Percentiles rank a stretch among this genome's conserved stretches.
phyloP scores from a whole-genome alignment of 2,113 vertebrate genomes.

The Muscicapa adusta region DNA sequence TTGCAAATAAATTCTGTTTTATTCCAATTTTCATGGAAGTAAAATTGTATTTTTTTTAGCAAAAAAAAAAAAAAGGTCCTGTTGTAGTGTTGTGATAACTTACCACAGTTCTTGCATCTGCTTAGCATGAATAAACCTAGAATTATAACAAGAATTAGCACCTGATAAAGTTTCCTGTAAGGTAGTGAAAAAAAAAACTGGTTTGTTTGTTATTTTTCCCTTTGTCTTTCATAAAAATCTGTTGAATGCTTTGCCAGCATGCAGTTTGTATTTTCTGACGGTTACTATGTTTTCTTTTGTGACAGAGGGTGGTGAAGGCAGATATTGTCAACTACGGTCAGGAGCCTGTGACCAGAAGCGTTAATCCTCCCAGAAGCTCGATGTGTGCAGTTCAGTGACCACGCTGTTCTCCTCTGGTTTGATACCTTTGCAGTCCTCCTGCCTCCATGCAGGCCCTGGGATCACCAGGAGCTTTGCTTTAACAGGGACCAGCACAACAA shows the following conservation, averaged over 20 bases:
- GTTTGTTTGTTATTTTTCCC: not conserved
- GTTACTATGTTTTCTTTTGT: conserved; percentile 66
- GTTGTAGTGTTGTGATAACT: not conserved
- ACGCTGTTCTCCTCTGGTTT: not conserved
- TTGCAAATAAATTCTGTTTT: not conserved
- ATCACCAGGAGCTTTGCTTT: conserved; percentile 46
- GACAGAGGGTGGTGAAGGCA: conserved; percentile 94
- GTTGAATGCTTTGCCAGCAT: conserved; percentile 16
- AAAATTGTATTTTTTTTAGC: not conserved
- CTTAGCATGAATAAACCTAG: not conserved
- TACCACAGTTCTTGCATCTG: not conserved
- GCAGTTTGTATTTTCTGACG: conserved; percentile 35
- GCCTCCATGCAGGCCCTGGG: not conserved
- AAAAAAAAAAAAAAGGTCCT: not conserved
- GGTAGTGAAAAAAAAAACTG: not conserved
- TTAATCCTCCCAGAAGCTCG: conserved; percentile 90
- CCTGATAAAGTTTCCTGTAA: not conserved
- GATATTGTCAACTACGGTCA: conserved; percentile 99
- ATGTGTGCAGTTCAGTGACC: conserved; percentile 87
- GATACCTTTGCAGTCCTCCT: conserved; percentile 30
- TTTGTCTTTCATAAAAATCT: conserved; percentile 1
- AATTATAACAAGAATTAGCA: not conserved
- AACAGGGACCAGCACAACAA: conserved; percentile 46
- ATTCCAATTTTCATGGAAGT: not conserved
- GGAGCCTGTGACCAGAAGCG: conserved; percentile 84